A percentile compares a stretch with the other conserved stretches of the same genome.
Conservation (phyloP, 1,140 invertebrate genomes). For the Euura lappo region DNA sequence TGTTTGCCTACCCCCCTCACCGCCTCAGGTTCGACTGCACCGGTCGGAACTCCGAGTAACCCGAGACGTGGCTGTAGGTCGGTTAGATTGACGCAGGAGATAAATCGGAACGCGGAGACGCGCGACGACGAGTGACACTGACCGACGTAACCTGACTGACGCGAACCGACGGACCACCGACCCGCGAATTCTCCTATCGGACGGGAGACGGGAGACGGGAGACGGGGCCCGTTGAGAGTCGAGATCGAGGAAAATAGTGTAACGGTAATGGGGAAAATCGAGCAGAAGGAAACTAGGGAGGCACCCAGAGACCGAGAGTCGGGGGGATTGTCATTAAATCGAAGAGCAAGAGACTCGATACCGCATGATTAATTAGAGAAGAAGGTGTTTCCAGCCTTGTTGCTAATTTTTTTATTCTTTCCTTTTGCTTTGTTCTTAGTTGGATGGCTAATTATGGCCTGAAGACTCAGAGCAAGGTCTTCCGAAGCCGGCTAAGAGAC, state of each 20-base stretch:
- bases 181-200: background rate
- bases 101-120: background rate
- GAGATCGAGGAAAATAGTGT: background rate
- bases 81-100: background rate
- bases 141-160: background rate
- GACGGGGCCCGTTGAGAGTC: background rate
- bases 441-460: too few relatives aligned
- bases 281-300: background rate
- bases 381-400: too few relatives aligned
- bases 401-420: too few relatives aligned
- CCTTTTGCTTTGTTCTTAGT: too few relatives aligned
- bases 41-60: background rate
- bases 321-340: too few relatives aligned
- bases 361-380: too few relatives aligned
- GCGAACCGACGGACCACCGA: background rate
- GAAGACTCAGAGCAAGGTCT: too few relatives aligned
- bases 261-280: background rate
- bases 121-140: background rate
- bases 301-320: too few relatives aligned
- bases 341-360: too few relatives aligned
- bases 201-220: background rate
- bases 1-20: background rate
- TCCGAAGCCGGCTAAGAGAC: too few relatives aligned
- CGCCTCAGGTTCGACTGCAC: too few relatives aligned
- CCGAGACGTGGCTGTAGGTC: slow-evolving; percentile 3